phyloP scores from a whole-genome alignment of 1,140 invertebrate species.

The Alviniconcha marisindica region DNA sequence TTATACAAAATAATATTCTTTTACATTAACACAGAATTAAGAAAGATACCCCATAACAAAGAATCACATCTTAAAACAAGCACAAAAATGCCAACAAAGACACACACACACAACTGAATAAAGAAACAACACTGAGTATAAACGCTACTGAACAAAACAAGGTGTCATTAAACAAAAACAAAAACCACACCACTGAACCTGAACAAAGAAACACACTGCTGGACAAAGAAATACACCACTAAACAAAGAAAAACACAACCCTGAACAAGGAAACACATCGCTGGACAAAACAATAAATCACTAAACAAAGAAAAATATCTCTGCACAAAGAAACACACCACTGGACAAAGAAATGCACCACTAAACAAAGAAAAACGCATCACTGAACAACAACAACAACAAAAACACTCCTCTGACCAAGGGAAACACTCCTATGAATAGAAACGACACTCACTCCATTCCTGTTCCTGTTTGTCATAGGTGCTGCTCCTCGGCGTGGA shows the following conservation, averaged over 20 bases:
- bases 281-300: not conserved
- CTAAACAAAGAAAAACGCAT: not conserved
- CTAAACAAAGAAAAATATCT: not conserved
- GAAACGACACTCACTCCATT: conserved; percentile 18
- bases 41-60: no score
- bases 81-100: no score
- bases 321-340: not conserved
- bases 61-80: no score
- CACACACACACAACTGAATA: no score
- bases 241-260: no score
- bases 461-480: conserved; percentile 29
- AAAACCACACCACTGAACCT: no score
- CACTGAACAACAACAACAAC: no score
- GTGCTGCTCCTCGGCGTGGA: conserved; percentile 22
- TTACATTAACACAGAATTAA: no score
- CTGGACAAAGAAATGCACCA: no score
- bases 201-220: not conserved
- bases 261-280: not conserved
- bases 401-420: not conserved
- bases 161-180: not conserved
- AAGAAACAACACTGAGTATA: no score
- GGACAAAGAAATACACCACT: no score
- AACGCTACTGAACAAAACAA: not conserved
- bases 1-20: no score
- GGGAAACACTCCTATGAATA: not conserved